phyloP scores from a whole-genome alignment of 1,140 invertebrate species.

The Psilanteris sp. region DNA sequence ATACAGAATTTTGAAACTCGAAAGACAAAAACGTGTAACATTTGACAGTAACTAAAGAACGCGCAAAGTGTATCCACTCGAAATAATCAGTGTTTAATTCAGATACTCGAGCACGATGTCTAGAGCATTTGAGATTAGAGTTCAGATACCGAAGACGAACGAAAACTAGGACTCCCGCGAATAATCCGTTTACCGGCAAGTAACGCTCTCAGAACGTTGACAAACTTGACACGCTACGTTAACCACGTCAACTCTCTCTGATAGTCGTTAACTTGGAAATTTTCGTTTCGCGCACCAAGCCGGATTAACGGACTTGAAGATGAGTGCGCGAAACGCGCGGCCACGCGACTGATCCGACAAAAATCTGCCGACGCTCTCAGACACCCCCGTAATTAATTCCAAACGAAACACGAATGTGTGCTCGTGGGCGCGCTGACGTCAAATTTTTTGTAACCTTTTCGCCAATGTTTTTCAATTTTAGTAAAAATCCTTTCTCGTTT shows the following conservation, averaged over 20 bases:
- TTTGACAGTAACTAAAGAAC: too few relatives aligned
- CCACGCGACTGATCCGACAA: background rate
- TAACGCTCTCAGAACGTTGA: slow-evolving; percentile 34
- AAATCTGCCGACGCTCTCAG: too few relatives aligned
- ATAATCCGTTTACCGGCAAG: slow-evolving; percentile 37
- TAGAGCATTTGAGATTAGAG: slow-evolving; percentile 40
- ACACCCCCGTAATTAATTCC: too few relatives aligned
- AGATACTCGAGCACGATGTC: slow-evolving; percentile 3
- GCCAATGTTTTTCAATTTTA: too few relatives aligned
- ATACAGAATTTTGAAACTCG: background rate
- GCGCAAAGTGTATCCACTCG: slow-evolving; percentile 3
- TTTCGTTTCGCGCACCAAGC: slow-evolving; percentile 25
- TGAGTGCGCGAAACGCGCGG: slow-evolving; percentile 10
- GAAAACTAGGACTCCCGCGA: slow-evolving; percentile 29
- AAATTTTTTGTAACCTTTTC: too few relatives aligned
- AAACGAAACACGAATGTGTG: too few relatives aligned
- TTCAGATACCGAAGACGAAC: slow-evolving; percentile 46
- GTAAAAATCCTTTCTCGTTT: too few relatives aligned
- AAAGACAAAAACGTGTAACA: too few relatives aligned
- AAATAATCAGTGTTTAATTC: slow-evolving; percentile 25
- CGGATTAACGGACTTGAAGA: slow-evolving; percentile 45
- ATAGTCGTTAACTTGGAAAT: slow-evolving; percentile 51
- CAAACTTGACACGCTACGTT: slow-evolving; percentile 54
- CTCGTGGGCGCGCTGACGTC: too few relatives aligned
- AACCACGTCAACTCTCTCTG: slow-evolving; percentile 47